Base-by-base conservation (phyloP, 2,113 vertebrate genomes). In the Caranx ignobilis region DNA sequence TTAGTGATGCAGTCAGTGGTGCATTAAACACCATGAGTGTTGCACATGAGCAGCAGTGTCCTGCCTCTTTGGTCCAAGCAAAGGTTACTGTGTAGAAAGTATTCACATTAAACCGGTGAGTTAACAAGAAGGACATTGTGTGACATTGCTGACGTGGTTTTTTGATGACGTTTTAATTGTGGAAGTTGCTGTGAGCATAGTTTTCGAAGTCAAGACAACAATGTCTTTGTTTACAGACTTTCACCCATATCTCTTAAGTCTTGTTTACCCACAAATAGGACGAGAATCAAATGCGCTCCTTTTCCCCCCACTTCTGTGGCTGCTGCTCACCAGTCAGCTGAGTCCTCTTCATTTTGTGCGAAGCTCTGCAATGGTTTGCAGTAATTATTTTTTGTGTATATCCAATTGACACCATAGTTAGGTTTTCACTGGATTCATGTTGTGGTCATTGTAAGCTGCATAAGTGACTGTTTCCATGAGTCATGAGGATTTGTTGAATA, bases 181-280 rank as follows among this genome's bases (percentile, higher is more conserved):
- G 71, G 64, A 93, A 91, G 77, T 87, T 90, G 87, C 90, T 87
- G 77, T 86, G 72, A 81, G 87, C 64, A 1, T 76, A 62, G 43
- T 85, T 89, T 88, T 81, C 79, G 39, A 69, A 75, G 69, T 82
- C 75, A 87, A 79, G 75, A 92, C 90, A 91, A 87, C 79, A 88
- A 71, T 79, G 81, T 87, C 85, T 87, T 90, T 90, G 87, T 93
- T 84, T 87, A 81, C 66, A 82, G 71, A 82, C 65, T 89, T 91
- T 66, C 26, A 77, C 88, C 84, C 86, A 61, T 90, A 88, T 89
- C 87, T 79, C 50, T 85, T 64, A 52, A 78, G 69, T 88, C 83
- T 79, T 91, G 87, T 94, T 92, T 92, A 89, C 85, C 90, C 88
- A 88, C 79, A 92, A 92, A 94, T 82, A 92, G 67, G 37, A 78